These are phyloP conservation scores for Rhinogobius similis DNA, from an alignment of 2,113 vertebrate genomes.

Conservation along the genomic window DNA sequence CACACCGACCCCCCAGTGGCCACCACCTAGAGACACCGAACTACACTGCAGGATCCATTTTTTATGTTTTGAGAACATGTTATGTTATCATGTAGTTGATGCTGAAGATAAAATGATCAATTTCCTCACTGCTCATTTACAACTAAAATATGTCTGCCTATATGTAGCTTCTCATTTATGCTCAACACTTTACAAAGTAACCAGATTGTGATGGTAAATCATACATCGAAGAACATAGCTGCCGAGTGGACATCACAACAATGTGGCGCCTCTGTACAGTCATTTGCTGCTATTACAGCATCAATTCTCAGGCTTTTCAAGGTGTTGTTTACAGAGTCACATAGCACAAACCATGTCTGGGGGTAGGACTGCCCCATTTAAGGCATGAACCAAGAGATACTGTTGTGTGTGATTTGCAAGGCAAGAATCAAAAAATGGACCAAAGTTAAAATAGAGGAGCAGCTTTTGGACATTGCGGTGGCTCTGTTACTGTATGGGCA, in stretches of 20 bases:
- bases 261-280: not conserved
- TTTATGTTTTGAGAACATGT: not conserved
- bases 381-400: not conserved
- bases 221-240: not conserved
- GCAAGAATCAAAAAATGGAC: not conserved
- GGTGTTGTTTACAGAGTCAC: not conserved
- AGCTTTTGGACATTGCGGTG: not conserved
- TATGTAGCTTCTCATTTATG: not conserved
- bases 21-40: conserved; percentile 17
- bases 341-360: not conserved
- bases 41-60: not conserved
- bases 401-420: not conserved
- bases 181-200: not conserved
- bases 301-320: not conserved
- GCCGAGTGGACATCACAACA: not conserved
- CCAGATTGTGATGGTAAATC: conserved; percentile 8
- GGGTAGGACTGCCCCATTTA: not conserved
- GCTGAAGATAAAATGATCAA: not conserved
- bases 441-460: not conserved
- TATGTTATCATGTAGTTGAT: not conserved
- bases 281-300: not conserved
- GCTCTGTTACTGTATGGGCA: not conserved
- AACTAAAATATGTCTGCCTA: not conserved
- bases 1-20: conserved; percentile 25
- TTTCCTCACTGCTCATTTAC: not conserved